Evolutionary conservation across 2,888 invertebrate genomes (phyloP).

Genomic region (Archips xylosteana): DNA sequence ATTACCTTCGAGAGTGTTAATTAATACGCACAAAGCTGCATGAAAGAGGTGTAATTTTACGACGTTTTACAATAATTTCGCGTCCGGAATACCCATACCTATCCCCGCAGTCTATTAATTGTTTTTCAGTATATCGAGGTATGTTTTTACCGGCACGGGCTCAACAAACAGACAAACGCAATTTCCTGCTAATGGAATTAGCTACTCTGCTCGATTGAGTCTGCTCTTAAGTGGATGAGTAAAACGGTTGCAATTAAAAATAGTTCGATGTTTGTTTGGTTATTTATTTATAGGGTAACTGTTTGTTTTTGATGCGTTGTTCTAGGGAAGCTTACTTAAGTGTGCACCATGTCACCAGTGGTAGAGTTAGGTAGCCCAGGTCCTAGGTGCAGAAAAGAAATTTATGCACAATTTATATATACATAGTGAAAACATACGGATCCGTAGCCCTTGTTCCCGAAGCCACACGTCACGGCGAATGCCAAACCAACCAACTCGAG

Average conservation of each 20-base stretch:
- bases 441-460: no score
- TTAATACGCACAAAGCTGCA: no score
- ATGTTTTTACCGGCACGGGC: neutral
- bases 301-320: no score
- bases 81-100: neutral
- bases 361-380: no score
- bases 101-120: neutral
- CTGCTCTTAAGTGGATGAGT: constrained; percentile 22
- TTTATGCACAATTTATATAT: no score
- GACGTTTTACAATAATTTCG: neutral
- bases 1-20: no score
- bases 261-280: constrained; percentile 1
- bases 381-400: no score
- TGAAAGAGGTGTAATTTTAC: neutral
- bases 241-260: constrained; percentile 33
- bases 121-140: neutral
- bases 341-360: no score
- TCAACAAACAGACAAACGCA: constrained; percentile 12
- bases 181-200: constrained; percentile 31
- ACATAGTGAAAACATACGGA: no score
- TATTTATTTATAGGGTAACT: constrained; percentile 12
- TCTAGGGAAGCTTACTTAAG: no score
- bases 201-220: constrained; percentile 24
- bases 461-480: no score
- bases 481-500: no score